A percentile compares a stretch with the other conserved stretches of the same genome.
Conservation (phyloP, 2,113 vertebrate genomes). For the Aegotheles bennettii region DNA sequence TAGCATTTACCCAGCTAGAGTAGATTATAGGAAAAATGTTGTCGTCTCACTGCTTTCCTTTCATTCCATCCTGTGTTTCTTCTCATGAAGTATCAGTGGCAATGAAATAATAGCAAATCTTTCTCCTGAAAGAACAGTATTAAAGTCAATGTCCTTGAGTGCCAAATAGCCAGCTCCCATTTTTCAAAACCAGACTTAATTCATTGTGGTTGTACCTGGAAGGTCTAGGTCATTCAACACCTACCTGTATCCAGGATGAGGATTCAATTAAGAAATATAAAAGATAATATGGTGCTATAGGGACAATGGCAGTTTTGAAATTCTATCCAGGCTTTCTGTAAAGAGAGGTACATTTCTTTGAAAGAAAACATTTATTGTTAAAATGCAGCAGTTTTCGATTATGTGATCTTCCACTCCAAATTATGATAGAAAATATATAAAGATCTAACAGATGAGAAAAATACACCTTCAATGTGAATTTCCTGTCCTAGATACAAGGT, state of each 20-base stretch:
- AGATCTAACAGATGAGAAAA: constrained; percentile 5
- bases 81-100: not conserved
- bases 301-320: constrained; percentile 14
- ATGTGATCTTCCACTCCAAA: constrained; percentile 12
- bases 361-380: constrained; percentile 15
- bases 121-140: not conserved
- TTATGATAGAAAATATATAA: constrained; percentile 27
- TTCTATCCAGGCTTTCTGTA: constrained; percentile 16
- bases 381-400: not conserved
- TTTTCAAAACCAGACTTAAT: constrained; percentile 40
- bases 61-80: not conserved
- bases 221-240: not conserved
- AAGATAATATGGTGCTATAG: constrained; percentile 26
- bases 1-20: not conserved
- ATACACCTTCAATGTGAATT: not conserved
- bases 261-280: constrained; percentile 47
- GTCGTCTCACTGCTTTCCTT: not conserved
- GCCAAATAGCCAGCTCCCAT: not conserved
- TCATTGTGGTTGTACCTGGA: not conserved
- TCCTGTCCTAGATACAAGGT: not conserved
- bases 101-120: constrained; percentile 3
- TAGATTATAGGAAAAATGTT: not conserved
- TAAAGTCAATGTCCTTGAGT: constrained; percentile 13
- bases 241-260: constrained; percentile 20
- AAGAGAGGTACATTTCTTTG: constrained; percentile 2